These are phyloP conservation scores for Ophraella communa DNA, from an alignment of 2,888 invertebrate species.

Conservation along the genomic window DNA sequence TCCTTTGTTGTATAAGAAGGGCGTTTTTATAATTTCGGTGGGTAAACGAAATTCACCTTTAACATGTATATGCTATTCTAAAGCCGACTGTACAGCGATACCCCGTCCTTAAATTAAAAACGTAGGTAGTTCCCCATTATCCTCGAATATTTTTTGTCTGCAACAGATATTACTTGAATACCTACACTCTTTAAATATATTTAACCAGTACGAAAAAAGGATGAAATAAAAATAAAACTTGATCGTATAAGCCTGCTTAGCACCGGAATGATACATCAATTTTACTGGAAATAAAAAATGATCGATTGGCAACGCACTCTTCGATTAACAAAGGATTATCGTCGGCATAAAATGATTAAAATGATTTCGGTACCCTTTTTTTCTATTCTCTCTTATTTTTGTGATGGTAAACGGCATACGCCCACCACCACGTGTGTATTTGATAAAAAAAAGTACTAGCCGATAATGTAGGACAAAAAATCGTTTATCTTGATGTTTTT, in stretches of 20 bases:
- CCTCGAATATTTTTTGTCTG: not conserved
- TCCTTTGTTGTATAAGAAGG: no score
- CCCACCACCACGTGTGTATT: conserved; percentile 51
- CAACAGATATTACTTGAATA: not conserved
- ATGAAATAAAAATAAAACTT: not conserved
- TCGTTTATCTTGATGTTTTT: conserved; percentile 33
- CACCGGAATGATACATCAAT: conserved; percentile 56
- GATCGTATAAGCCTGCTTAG: conserved; percentile 14
- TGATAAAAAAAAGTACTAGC: conserved; percentile 38
- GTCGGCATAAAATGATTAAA: conserved; percentile 38
- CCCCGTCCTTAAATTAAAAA: not conserved
- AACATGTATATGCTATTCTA: no score
- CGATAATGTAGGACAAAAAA: conserved; percentile 38
- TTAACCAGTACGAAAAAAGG: not conserved
- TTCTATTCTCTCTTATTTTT: conserved; percentile 48
- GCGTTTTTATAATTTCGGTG: no score
- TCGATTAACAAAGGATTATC: conserved; percentile 60
- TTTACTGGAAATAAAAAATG: conserved; percentile 57
- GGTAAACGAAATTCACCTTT: no score
- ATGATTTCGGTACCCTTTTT: conserved; percentile 43
- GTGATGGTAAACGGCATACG: conserved; percentile 56
- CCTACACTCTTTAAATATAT: not conserved
- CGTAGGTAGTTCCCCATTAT: no score
- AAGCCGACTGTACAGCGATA: no score
- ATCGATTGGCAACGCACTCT: conserved; percentile 58